phyloP scores from a whole-genome alignment of 2,797 vertebrate genomes.

The Apodemus agrarius region DNA sequence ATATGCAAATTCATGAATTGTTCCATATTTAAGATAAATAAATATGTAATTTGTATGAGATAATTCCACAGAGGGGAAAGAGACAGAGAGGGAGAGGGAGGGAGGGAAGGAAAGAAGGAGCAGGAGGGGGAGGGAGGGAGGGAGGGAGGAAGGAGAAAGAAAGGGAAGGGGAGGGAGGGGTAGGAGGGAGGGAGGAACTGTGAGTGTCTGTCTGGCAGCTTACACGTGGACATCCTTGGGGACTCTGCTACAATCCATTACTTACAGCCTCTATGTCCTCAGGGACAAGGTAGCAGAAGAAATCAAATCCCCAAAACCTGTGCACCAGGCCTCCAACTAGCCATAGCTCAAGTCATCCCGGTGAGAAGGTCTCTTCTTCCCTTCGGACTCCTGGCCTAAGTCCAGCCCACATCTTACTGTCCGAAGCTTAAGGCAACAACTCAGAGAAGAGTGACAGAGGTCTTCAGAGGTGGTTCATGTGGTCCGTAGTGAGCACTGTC shows the following conservation, averaged over 20 bases:
- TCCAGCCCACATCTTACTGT: background rate
- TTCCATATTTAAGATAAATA: background rate
- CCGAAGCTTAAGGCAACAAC: background rate
- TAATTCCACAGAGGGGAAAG: background rate
- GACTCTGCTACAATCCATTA: background rate
- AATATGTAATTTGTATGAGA: background rate
- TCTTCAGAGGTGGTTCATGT: background rate
- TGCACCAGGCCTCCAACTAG: too few relatives aligned
- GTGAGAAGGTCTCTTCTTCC: background rate
- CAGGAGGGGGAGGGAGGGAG: background rate
- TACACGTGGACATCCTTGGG: background rate
- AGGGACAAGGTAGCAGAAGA: background rate
- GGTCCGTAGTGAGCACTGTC: background rate
- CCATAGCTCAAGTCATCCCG: background rate
- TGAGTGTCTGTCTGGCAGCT: background rate
- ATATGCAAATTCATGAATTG: background rate
- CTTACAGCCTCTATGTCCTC: background rate
- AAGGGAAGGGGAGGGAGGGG: background rate
- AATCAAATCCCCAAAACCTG: background rate
- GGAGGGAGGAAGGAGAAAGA: too few relatives aligned
- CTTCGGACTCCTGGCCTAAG: background rate
- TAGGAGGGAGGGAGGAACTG: background rate
- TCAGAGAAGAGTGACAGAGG: background rate
- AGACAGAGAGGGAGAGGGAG: background rate
- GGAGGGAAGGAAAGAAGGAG: too few relatives aligned